Evolutionary conservation across 2,888 invertebrate species (phyloP), one percentile per base, ranked within the genome.

Genomic region (Gasteruption jaculator): DNA sequence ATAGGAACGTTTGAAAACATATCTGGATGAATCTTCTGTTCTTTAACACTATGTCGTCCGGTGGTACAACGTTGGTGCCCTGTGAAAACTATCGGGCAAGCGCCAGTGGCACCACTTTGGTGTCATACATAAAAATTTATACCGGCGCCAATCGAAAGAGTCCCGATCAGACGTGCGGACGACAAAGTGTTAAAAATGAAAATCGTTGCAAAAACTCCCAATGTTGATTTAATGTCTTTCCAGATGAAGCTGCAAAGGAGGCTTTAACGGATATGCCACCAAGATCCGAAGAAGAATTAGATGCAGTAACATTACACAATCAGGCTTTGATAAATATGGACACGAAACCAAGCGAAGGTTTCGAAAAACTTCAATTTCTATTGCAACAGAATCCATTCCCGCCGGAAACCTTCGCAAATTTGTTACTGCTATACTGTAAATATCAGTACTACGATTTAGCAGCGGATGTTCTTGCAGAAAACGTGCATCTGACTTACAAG

Each of bases 391-490:
- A 93, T 62, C 91, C 93, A 3, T 97, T 96, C 66, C 99, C 99
- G 3, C 90, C 91, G 10, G 97, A 99, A 76, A 96, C 97, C 0
- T 96, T 99, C 69, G 88, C 93, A 1, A 99, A 99, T 73, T 77
- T 99, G 14, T 74, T 99, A 29, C 75, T 99, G 3, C 75, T 96
- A 1, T 99, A 97, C 66, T 93, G 96, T 67, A 95, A 94, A 69
- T 93, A 95, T 71, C 96, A 96, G 72, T 93, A 95, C 67, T 96
- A 88, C 65, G 97, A 99, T 69, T 75, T 97, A 45, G 97, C 97
- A 7, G 99, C 99, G 0, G 99, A 99, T 73, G 90, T 99, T 24
- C 71, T 99, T 48, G 97, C 97, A 5, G 97, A 97, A 73, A 95
- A 97, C 72, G 90, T 93, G 5, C 91, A 96, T 65, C 81, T 96